These are phyloP conservation scores for Ceratina australensis DNA, from an alignment of 1,140 invertebrate species.

Conservation along the genomic window DNA sequence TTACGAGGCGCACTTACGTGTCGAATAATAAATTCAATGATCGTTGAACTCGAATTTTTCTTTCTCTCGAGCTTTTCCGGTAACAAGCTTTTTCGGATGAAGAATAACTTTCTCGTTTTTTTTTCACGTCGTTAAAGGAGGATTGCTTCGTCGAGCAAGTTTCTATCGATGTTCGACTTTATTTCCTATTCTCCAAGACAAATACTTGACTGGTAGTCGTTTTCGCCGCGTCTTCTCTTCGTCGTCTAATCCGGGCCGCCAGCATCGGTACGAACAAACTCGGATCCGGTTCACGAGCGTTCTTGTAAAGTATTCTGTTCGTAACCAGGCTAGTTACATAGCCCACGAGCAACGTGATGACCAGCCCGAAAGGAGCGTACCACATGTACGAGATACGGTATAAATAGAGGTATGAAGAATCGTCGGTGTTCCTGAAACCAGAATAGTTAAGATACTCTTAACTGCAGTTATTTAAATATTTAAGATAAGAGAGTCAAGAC, in stretches of 20 bases:
- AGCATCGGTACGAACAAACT: conserved; percentile 84
- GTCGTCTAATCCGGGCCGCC: conserved; percentile 77
- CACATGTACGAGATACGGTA: conserved; percentile 84
- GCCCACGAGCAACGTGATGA: conserved; percentile 83
- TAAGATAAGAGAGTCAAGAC: not conserved
- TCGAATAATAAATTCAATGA: too few relatives aligned
- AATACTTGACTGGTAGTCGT: conserved; percentile 66
- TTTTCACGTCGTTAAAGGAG: not conserved
- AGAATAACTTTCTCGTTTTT: not conserved
- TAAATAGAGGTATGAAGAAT: conserved; percentile 69
- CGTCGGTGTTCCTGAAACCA: conserved; percentile 17
- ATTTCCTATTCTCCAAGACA: conserved; percentile 53
- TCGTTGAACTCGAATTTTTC: too few relatives aligned
- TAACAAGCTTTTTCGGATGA: too few relatives aligned
- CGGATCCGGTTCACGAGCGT: conserved; percentile 77
- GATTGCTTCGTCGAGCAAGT: not conserved
- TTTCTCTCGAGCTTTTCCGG: too few relatives aligned
- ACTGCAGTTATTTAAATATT: too few relatives aligned
- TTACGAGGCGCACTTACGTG: too few relatives aligned
- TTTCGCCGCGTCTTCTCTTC: conserved; percentile 52
- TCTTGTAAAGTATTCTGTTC: conserved; percentile 60
- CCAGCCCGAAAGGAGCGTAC: conserved; percentile 85
- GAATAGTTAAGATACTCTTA: too few relatives aligned
- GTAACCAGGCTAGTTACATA: conserved; percentile 80
- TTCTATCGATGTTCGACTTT: not conserved